phyloP scores from a whole-genome alignment of 2,113 vertebrate species.

The Bubalus kerabau region DNA sequence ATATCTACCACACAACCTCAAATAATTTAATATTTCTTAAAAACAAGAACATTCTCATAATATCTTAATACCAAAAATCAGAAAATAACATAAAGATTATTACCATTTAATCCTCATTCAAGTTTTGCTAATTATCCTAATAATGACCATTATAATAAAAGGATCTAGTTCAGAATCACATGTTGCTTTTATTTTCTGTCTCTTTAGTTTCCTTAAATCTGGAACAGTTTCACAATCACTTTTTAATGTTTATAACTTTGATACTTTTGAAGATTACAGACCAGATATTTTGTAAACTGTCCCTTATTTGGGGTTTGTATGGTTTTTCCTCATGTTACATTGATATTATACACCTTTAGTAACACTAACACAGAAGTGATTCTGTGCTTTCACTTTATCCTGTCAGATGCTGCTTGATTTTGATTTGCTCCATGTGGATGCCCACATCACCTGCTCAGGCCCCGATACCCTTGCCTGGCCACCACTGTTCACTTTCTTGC shows the following conservation, averaged over 20 bases:
- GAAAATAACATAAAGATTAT: background rate
- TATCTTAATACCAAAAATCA: background rate
- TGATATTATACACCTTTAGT: background rate
- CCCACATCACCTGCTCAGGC: background rate
- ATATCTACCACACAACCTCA: background rate
- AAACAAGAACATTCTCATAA: background rate
- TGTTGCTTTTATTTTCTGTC: background rate
- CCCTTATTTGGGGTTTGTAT: background rate
- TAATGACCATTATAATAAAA: background rate
- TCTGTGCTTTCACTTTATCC: background rate
- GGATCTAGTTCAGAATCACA: background rate
- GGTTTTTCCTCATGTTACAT: background rate
- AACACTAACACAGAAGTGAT: background rate
- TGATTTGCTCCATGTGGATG: background rate
- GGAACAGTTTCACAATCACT: background rate
- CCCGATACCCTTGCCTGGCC: background rate
- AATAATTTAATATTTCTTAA: conserved; percentile 15
- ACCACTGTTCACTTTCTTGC: background rate
- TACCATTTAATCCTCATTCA: background rate
- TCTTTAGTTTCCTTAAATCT: background rate
- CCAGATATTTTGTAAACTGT: background rate
- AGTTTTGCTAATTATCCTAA: background rate
- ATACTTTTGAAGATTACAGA: background rate
- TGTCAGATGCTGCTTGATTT: background rate
- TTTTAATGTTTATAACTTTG: background rate